Percentiles rank a stretch among this genome's conserved stretches.
Evolutionary conservation across 2,113 vertebrate genomes (phyloP).

Genomic region (Potamarius usumacintae): DNA sequence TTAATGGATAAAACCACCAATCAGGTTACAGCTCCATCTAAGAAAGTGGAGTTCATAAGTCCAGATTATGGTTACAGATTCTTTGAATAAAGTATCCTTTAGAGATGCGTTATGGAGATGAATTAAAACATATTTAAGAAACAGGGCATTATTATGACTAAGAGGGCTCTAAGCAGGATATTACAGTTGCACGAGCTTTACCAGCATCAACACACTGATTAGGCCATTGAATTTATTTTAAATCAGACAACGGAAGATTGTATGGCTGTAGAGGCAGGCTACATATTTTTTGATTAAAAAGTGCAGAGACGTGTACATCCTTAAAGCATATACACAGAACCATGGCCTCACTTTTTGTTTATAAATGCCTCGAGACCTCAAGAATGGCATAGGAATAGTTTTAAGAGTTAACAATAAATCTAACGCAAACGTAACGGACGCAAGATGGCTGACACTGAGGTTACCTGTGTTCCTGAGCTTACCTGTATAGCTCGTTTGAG

Average conservation of each 20-base stretch:
- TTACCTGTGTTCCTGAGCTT: too few relatives aligned
- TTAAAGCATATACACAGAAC: too few relatives aligned
- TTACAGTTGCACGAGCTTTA: neutral
- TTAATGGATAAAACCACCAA: neutral
- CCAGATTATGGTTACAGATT: neutral
- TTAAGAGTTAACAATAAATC: too few relatives aligned
- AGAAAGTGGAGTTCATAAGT: neutral
- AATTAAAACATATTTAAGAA: neutral
- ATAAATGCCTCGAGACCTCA: too few relatives aligned
- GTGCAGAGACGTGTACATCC: neutral
- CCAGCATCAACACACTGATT: neutral
- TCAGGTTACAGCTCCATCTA: neutral
- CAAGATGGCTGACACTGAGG: too few relatives aligned
- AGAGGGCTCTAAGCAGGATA: slow-evolving; percentile 1
- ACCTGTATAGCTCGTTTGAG: too few relatives aligned
- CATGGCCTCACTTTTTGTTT: too few relatives aligned
- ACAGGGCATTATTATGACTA: neutral
- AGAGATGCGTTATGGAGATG: neutral
- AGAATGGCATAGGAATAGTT: too few relatives aligned
- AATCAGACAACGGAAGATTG: neutral
- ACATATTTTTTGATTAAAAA: neutral
- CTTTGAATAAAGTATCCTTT: neutral
- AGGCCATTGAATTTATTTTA: neutral
- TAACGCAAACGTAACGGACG: too few relatives aligned
- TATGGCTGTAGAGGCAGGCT: neutral